Conservation (phyloP, 1,140 invertebrate species). For the Uloborus diversus region DNA sequence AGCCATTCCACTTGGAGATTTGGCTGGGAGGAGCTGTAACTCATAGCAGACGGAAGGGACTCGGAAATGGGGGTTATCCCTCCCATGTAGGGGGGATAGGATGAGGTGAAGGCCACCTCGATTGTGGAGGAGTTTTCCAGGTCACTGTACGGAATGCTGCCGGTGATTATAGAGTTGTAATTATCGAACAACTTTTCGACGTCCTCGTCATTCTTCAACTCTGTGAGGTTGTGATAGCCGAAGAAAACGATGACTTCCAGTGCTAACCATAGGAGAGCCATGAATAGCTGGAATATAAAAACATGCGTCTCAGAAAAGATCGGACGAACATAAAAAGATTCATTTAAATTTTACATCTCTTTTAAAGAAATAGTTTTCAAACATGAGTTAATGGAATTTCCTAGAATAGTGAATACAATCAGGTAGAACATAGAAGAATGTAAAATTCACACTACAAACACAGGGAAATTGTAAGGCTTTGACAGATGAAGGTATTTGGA, state of each 20-base stretch:
- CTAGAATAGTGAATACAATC: too few species aligned
- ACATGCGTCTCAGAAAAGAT: not conserved
- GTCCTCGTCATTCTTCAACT: slow-evolving; percentile 17
- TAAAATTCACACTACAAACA: too few species aligned
- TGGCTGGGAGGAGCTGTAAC: slow-evolving; percentile 27
- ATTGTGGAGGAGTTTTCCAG: slow-evolving; percentile 27
- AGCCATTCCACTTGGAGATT: slow-evolving; percentile 44
- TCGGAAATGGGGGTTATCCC: not conserved
- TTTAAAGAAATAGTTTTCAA: not conserved
- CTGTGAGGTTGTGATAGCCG: slow-evolving; percentile 38
- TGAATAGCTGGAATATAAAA: slow-evolving; percentile 43
- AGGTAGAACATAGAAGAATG: too few species aligned
- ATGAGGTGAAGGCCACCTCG: slow-evolving; percentile 34
- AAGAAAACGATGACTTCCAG: slow-evolving; percentile 38
- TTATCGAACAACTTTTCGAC: slow-evolving; percentile 32
- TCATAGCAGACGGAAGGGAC: not conserved
- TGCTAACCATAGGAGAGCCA: slow-evolving; percentile 31
- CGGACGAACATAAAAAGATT: too few species aligned
- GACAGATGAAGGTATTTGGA: too few species aligned
- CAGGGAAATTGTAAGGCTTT: too few species aligned
- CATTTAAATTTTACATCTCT: not conserved
- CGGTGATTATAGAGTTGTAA: slow-evolving; percentile 32
- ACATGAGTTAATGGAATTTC: not conserved
- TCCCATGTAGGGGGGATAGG: slow-evolving; percentile 36
- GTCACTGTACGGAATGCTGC: slow-evolving; percentile 38